Evolutionary conservation across 2,888 invertebrate genomes (phyloP).

Genomic region (Vandiemenella viatica): DNA sequence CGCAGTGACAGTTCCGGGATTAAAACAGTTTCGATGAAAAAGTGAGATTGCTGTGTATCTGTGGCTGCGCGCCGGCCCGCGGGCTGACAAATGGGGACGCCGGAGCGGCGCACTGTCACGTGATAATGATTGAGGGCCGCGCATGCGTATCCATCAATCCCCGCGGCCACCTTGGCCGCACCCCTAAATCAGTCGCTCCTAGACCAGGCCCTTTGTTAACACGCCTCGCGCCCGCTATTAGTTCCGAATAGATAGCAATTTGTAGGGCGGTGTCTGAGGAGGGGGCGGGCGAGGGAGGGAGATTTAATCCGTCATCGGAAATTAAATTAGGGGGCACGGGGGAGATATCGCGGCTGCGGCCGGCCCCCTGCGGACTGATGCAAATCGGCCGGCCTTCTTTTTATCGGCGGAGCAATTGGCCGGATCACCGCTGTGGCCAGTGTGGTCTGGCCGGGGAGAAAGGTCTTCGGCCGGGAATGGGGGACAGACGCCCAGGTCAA

Average conservation of each 20-base stretch:
- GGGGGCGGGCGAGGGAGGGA: constrained; percentile 1
- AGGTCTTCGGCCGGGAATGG: too few relatives aligned
- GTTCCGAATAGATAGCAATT: not conserved
- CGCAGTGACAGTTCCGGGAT: constrained; percentile 14
- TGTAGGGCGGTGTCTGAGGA: constrained; percentile 3
- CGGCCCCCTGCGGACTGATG: too few relatives aligned
- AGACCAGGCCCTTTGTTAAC: not conserved
- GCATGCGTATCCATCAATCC: constrained; percentile 1
- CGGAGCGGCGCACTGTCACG: constrained; percentile 16
- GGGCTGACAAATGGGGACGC: constrained; percentile 16
- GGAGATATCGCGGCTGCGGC: not conserved
- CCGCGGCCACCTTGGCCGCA: not conserved
- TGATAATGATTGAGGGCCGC: constrained; percentile 17
- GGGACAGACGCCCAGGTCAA: too few relatives aligned
- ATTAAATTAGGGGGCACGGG: constrained; percentile 1
- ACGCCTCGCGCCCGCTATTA: constrained; percentile 13
- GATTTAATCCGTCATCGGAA: constrained; percentile 2
- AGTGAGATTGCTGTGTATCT: constrained; percentile 12
- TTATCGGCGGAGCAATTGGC: too few relatives aligned
- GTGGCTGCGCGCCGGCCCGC: not conserved
- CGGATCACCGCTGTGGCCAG: too few relatives aligned
- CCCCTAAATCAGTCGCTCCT: not conserved
- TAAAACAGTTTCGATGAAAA: constrained; percentile 15
- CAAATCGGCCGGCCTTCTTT: too few relatives aligned
- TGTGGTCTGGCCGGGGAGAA: too few relatives aligned